Conservation (phyloP, 2,888 invertebrate genomes). For the Gibbula magus region DNA sequence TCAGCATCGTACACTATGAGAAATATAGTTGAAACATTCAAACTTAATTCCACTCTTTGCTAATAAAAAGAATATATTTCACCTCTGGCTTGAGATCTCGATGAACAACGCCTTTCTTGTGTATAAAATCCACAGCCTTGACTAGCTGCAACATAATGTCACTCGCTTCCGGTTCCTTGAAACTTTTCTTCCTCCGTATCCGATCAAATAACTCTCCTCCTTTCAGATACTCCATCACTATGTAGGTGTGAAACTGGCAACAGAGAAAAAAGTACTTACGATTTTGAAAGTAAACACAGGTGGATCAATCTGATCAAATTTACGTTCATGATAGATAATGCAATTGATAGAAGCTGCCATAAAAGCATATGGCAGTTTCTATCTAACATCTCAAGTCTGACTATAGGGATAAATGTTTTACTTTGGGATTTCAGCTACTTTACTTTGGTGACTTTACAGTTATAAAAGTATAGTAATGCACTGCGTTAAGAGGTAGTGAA, state of each 20-base stretch:
- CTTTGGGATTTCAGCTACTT: too few species aligned
- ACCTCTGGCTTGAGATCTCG: slow-evolving; percentile 96
- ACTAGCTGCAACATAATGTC: slow-evolving; percentile 88
- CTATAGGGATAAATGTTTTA: too few species aligned
- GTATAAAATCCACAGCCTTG: slow-evolving; percentile 89
- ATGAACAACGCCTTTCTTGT: slow-evolving; percentile 89
- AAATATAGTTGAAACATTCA: background rate
- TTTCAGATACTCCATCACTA: slow-evolving; percentile 88
- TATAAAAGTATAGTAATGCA: too few species aligned
- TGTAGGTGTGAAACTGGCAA: slow-evolving; percentile 85
- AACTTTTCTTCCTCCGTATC: slow-evolving; percentile 81
- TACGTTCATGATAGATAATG: too few species aligned
- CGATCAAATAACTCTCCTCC: slow-evolving; percentile 88
- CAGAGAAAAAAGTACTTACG: background rate
- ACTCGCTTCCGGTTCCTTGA: slow-evolving; percentile 88
- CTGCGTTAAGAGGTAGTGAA: too few species aligned
- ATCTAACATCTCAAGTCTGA: too few species aligned
- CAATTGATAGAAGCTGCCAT: background rate
- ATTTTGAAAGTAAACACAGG: background rate
- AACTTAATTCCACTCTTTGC: background rate
- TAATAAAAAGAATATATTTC: slow-evolving; percentile 24
- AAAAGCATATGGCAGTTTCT: too few species aligned
- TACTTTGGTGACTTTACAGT: too few species aligned
- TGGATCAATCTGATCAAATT: background rate
- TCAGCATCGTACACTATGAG: too few species aligned